Base-by-base conservation (phyloP, 2,888 invertebrate species). In the Troilus luridus region DNA sequence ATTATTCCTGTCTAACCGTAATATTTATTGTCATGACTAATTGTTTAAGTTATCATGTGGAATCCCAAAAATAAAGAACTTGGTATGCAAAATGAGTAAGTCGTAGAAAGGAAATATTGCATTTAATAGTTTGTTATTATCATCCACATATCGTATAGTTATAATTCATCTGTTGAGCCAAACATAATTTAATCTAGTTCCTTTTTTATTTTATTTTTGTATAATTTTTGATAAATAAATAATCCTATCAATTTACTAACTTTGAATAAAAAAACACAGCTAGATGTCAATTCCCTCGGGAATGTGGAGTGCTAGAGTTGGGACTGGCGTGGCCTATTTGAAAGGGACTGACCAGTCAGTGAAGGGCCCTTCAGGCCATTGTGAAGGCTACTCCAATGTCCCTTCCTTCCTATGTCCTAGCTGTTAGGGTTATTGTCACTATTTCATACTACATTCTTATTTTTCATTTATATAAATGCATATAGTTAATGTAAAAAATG, bases 361-460 rank as follows among this genome's bases (percentile, higher is more conserved):
- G 19, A 41, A 77, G 72, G 41, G 72, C 72, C 41, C 72, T 77
- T 77, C 72, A 77, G 24, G 9, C 72, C 41, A 77, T 77, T 77
- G 72, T 77, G 72, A 77, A 41, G 72, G 41, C 72, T 77, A 77
- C 72, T 77, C 72, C 72, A 77, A 77, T 77, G 72, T 77, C 72
- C 72, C 72, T 77, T 77, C 72, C 72, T 41, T 41, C 72, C 72
- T 41, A 17, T 77, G 72, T 77, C 72, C 41, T 41, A 0, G 0
- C 72, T 77, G 27, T 77, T 77, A 77, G 27, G 17, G 72, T 77
- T 77, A 77, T 77, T 77, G 72, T 77, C 72, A 77, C 72, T 41
- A 77, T 77, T 77, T 77, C 17, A 41, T 77, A 41, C 27, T 77
- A 0, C 8, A 41, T 2, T 41, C 41, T 77, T 67, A 67, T 67